Percentiles rank a stretch among this genome's conserved stretches.
phyloP scores from a whole-genome alignment of 2,888 invertebrate genomes.

The Scotopteryx bipunctaria region DNA sequence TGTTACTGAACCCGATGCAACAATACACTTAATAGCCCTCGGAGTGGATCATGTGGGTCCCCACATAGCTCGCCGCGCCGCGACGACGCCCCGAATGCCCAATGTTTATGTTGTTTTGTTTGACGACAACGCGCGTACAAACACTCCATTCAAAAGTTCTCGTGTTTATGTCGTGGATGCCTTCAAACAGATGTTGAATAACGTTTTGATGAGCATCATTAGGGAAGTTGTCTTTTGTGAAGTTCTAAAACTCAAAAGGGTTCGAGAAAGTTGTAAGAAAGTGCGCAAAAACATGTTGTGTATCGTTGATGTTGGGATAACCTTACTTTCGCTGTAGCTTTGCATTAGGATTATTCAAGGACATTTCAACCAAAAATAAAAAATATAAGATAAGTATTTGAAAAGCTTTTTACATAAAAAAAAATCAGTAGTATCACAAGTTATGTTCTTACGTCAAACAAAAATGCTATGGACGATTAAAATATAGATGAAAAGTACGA shows the following conservation, averaged over 20 bases:
- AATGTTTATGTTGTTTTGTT: constrained; percentile 77
- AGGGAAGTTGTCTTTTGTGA: constrained; percentile 27
- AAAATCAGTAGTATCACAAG: no score
- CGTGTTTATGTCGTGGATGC: constrained; percentile 57
- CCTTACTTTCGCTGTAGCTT: no score
- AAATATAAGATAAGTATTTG: no score
- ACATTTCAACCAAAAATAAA: no score
- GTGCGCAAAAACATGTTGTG: constrained; percentile 31
- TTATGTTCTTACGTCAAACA: no score
- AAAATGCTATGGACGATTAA: no score
- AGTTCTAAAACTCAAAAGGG: constrained; percentile 18
- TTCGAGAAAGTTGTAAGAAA: constrained; percentile 12
- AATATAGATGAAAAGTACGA: not conserved
- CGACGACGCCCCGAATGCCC: constrained; percentile 43
- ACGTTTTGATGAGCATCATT: constrained; percentile 43
- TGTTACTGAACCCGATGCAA: constrained; percentile 64
- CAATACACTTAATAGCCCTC: constrained; percentile 63
- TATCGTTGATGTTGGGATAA: constrained; percentile 31
- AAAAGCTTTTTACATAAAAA: no score
- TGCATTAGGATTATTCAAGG: no score
- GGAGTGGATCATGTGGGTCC: constrained; percentile 51
- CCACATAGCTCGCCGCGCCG: constrained; percentile 49
- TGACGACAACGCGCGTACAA: constrained; percentile 71
- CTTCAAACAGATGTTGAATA: constrained; percentile 39
- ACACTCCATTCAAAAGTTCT: constrained; percentile 66